Evolutionary conservation across 2,797 vertebrate species (phyloP).

Genomic region (Acipenser ruthenus): DNA sequence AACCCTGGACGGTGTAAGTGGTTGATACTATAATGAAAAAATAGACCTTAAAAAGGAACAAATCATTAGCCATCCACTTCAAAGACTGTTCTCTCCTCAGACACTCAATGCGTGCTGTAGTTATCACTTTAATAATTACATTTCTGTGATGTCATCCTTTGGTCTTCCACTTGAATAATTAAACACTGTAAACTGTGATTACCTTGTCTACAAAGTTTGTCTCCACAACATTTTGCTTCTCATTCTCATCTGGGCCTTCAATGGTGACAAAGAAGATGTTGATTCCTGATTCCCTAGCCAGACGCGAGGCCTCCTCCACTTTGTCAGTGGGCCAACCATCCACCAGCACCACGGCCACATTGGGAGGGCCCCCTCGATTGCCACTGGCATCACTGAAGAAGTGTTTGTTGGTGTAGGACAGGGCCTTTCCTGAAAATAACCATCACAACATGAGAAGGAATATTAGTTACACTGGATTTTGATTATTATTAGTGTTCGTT

Average conservation of each 20-base stretch:
- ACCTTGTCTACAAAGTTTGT: conserved; percentile 92
- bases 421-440: conserved; percentile 72
- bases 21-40: too few relatives aligned
- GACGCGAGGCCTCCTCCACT: conserved; percentile 84
- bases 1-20: too few relatives aligned
- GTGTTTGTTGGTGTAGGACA: conserved; percentile 84
- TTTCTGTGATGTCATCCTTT: too few relatives aligned
- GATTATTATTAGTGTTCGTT: too few relatives aligned
- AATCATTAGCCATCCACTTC: too few relatives aligned
- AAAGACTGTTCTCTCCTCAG: too few relatives aligned
- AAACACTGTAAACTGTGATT: neutral
- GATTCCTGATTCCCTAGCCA: conserved; percentile 91
- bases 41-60: too few relatives aligned
- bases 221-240: conserved; percentile 78
- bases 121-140: too few relatives aligned
- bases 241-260: conserved; percentile 79
- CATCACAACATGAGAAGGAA: too few relatives aligned
- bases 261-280: conserved; percentile 97
- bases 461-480: too few relatives aligned
- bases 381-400: conserved; percentile 87
- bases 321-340: conserved; percentile 94
- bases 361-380: conserved; percentile 82
- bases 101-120: too few relatives aligned
- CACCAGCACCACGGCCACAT: conserved; percentile 85
- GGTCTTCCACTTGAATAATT: too few relatives aligned